phyloP scores from a whole-genome alignment of 1,140 invertebrate genomes.

The Helicoverpa armigera region DNA sequence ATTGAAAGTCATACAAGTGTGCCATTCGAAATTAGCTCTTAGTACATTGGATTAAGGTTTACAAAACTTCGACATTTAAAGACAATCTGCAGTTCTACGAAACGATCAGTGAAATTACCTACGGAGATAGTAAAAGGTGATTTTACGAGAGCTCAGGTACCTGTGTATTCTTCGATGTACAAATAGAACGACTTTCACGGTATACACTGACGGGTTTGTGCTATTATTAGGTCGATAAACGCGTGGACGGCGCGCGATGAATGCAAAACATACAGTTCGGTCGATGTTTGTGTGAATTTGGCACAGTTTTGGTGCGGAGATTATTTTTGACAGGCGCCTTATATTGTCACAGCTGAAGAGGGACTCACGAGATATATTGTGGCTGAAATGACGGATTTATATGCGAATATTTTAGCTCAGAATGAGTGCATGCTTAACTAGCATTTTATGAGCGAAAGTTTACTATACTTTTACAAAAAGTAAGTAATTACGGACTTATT shows the following conservation, averaged over 20 bases:
- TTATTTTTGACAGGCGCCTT: conserved; percentile 35
- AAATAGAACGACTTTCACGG: neutral
- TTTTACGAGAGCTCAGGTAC: conserved; percentile 44
- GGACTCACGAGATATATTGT: neutral
- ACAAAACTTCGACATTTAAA: conserved; percentile 17
- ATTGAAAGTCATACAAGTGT: conserved; percentile 38
- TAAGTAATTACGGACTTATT: too few species aligned
- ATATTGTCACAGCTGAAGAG: conserved; percentile 5
- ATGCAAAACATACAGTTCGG: conserved; percentile 9
- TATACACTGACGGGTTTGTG: conserved; percentile 35
- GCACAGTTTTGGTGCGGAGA: conserved; percentile 6
- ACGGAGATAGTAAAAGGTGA: conserved; percentile 45
- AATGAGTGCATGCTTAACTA: too few species aligned
- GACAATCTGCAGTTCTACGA: conserved; percentile 44
- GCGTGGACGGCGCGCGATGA: conserved; percentile 19
- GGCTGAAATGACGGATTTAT: neutral
- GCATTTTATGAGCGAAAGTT: too few species aligned
- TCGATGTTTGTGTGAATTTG: neutral
- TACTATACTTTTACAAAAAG: too few species aligned
- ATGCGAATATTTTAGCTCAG: neutral
- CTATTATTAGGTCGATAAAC: conserved; percentile 3
- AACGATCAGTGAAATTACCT: conserved; percentile 51
- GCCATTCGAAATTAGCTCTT: conserved; percentile 10
- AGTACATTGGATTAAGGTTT: neutral
- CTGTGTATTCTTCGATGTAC: conserved; percentile 22